Base-by-base conservation (phyloP, 2,888 invertebrate genomes). In the Cantharis nigra region DNA sequence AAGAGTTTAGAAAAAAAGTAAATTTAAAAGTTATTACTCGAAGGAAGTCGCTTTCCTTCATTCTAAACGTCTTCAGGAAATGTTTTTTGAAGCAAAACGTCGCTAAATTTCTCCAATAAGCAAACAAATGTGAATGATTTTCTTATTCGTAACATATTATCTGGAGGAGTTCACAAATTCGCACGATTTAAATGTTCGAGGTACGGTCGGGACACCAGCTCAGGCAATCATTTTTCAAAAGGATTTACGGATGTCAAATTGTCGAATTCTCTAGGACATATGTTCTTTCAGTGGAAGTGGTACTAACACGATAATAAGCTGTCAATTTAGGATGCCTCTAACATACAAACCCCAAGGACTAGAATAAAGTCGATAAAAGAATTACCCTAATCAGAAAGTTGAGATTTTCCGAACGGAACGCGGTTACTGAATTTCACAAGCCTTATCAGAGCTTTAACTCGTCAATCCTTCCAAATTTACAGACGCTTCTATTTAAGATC, bases 401-500 rank as follows among this genome's bases (percentile, higher is more conserved):
- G 63, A 63, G 74, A 67, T 67, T 67, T 70, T 70, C n/a, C 49
- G 49, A 49, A 26, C 23, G 23, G 67, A 72, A 65, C 64, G 72
- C 18, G 67, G 72, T 72, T 72, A 65, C 72, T 30, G 65, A 74
- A 74, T 74, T 74, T 65, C 63, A 28, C 23, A 70, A 62, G 20
- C 74, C 69, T 70, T 75, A 75, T 71, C 75, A 70, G 65, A 30
- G 71, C 71, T 71, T 23, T 75, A 75, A 65, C 71, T 71, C 75
- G 75, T 75, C 75, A 75, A 75, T 71, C 75, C 62, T 70, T 30
- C 63, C 16, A 65, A 75, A 71, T 75, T 75, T 75, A 75, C 71
- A 70, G 75, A 71, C 71, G 71, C 75, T 71, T 71, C 67, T 74
- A 74, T 70, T 74, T 70, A 74, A 70, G 69, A 70, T 70, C 74